Evolutionary conservation across 2,113 vertebrate genomes (phyloP).

Genomic region (Entomyzon cyanotis): DNA sequence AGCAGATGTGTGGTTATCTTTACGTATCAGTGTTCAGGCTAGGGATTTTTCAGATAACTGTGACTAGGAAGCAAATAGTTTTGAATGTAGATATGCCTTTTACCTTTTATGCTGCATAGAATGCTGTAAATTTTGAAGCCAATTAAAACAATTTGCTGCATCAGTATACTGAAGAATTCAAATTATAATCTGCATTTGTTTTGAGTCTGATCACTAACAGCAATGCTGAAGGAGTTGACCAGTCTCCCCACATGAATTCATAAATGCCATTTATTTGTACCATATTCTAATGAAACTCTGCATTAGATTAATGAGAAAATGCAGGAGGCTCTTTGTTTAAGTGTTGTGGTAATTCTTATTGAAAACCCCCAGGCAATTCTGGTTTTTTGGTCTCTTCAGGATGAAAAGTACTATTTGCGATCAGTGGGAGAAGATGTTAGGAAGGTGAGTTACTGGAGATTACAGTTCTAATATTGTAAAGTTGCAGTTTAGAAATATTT

Average conservation of each 20-base stretch:
- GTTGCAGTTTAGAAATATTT: not conserved
- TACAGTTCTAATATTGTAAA: not conserved
- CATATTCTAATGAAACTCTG: not conserved
- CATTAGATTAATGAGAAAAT: not conserved
- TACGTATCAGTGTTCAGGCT: not conserved
- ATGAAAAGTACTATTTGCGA: conserved; percentile 95
- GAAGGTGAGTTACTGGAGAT: conserved; percentile 78
- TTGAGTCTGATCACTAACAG: not conserved
- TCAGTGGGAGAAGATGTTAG: conserved; percentile 91
- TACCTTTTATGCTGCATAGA: not conserved
- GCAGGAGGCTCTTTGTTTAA: not conserved
- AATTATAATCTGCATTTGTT: not conserved
- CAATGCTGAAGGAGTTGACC: not conserved
- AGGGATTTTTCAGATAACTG: not conserved
- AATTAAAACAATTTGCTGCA: not conserved
- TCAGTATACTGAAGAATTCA: not conserved
- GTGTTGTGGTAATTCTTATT: not conserved
- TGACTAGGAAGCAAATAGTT: not conserved
- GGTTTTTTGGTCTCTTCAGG: conserved; percentile 70
- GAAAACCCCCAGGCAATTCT: not conserved
- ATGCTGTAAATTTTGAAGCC: not conserved
- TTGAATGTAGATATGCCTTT: not conserved
- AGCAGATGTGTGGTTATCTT: not conserved
- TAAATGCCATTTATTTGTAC: not conserved
- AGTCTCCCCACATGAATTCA: not conserved